Evolutionary conservation across 2,888 invertebrate species (phyloP).

Genomic region (Meganola albula): DNA sequence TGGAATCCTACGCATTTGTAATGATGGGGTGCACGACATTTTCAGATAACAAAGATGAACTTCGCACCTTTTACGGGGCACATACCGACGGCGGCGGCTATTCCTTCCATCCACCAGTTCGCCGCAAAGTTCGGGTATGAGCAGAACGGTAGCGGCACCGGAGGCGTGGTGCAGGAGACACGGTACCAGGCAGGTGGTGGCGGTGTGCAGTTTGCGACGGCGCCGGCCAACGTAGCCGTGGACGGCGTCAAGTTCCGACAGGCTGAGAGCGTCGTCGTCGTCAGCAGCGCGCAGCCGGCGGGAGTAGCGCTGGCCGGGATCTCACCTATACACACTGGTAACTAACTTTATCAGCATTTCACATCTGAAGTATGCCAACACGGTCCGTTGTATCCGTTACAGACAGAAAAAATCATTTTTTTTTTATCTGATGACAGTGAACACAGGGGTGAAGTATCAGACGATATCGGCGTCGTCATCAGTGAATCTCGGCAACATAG

Average conservation of each 20-base stretch:
- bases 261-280: slow-evolving; percentile 71
- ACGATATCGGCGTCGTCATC: slow-evolving; percentile 68
- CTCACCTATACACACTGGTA: slow-evolving; percentile 66
- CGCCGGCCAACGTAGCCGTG: slow-evolving; percentile 43
- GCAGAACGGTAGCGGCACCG: slow-evolving; percentile 41
- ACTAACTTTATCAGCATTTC: too few species aligned
- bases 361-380: too few species aligned
- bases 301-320: slow-evolving; percentile 56
- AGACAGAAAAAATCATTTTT: too few species aligned
- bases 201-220: slow-evolving; percentile 58
- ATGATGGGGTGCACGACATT: slow-evolving; percentile 33
- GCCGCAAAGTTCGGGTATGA: slow-evolving; percentile 83
- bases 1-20: slow-evolving; percentile 11
- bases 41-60: slow-evolving; percentile 80
- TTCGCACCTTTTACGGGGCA: slow-evolving; percentile 91
- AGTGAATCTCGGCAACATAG: slow-evolving; percentile 61
- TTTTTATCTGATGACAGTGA: too few species aligned
- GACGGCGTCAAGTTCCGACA: slow-evolving; percentile 80
- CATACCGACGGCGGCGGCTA: slow-evolving; percentile 84
- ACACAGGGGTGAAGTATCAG: slow-evolving; percentile 71
- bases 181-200: slow-evolving; percentile 53
- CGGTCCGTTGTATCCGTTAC: too few species aligned
- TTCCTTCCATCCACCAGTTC: slow-evolving; percentile 90
- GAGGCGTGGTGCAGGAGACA: slow-evolving; percentile 60
- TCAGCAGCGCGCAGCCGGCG: slow-evolving; percentile 73